Percentiles rank a stretch among this genome's conserved stretches.
Conservation (phyloP, 1,140 invertebrate species). For the Eriosoma lanigerum region DNA sequence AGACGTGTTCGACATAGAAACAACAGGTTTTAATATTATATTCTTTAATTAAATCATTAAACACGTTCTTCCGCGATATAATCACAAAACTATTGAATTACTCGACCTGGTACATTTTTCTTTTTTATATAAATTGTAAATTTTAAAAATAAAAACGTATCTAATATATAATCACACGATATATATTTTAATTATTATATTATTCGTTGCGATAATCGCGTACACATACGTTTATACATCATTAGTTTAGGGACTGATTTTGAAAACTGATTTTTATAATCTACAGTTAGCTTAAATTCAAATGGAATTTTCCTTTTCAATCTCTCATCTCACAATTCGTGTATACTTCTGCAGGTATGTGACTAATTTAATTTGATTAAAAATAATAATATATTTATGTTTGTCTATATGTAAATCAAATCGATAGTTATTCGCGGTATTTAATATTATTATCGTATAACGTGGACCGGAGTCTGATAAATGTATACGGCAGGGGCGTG, state of each 20-base stretch:
- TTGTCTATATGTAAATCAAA: too few relatives aligned
- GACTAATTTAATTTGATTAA: too few relatives aligned
- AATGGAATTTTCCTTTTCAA: too few relatives aligned
- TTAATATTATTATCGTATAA: background rate
- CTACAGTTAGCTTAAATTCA: too few relatives aligned
- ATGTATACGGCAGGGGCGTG: background rate
- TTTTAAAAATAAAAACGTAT: background rate
- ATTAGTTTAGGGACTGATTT: too few relatives aligned
- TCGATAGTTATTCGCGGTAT: background rate
- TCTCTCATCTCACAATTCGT: too few relatives aligned
- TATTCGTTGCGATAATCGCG: background rate
- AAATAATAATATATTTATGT: too few relatives aligned
- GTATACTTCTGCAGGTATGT: too few relatives aligned
- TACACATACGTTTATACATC: too few relatives aligned
- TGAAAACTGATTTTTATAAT: too few relatives aligned
- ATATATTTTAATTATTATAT: background rate
- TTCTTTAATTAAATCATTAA: constrained; percentile 35
- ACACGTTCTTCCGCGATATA: constrained; percentile 27
- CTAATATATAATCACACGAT: background rate
- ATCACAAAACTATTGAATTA: constrained; percentile 8
- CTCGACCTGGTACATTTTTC: background rate
- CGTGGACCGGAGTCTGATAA: background rate
- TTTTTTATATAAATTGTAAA: background rate
- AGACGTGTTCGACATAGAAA: constrained; percentile 16
- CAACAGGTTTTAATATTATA: constrained; percentile 21